Evolutionary conservation across 1,140 invertebrate genomes (phyloP).

Genomic region (Drosophila seguyi): DNA sequence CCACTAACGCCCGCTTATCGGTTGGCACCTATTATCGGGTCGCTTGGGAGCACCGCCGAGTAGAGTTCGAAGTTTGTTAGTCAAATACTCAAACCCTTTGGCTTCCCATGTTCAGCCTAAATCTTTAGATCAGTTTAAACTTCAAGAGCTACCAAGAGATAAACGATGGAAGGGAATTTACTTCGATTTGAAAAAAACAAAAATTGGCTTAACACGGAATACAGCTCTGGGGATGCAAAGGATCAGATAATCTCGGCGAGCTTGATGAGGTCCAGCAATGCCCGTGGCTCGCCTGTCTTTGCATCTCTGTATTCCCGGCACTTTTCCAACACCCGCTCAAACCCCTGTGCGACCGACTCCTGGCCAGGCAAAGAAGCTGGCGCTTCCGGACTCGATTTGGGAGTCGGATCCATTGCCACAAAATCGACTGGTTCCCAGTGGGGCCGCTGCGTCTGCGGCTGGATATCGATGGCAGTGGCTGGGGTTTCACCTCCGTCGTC

Average conservation of each 20-base stretch:
- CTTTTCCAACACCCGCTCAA: conserved; percentile 57
- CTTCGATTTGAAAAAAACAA: neutral
- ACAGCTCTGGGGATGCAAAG: neutral
- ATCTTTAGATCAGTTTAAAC: neutral
- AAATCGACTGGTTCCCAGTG: conserved; percentile 49
- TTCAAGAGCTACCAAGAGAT: neutral
- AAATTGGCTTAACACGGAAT: neutral
- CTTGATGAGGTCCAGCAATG: conserved; percentile 61
- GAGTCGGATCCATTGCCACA: neutral
- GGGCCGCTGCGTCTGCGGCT: conserved; percentile 9
- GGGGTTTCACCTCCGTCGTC: conserved; percentile 7
- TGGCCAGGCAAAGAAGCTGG: neutral
- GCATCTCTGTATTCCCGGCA: conserved; percentile 33
- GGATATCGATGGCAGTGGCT: neutral
- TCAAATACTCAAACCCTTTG: neutral
- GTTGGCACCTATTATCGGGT: conserved; percentile 34
- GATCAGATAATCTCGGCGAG: conserved; percentile 53
- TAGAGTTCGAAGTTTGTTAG: neutral
- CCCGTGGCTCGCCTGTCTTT: neutral
- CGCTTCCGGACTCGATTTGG: neutral
- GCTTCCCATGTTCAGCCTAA: neutral
- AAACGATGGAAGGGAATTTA: no score
- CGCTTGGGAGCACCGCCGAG: no score
- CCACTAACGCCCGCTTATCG: conserved; percentile 30
- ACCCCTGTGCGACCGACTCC: conserved; percentile 17